Evolutionary conservation across 2,113 vertebrate genomes (phyloP).

Genomic region (Plecturocebus donacophilus): DNA sequence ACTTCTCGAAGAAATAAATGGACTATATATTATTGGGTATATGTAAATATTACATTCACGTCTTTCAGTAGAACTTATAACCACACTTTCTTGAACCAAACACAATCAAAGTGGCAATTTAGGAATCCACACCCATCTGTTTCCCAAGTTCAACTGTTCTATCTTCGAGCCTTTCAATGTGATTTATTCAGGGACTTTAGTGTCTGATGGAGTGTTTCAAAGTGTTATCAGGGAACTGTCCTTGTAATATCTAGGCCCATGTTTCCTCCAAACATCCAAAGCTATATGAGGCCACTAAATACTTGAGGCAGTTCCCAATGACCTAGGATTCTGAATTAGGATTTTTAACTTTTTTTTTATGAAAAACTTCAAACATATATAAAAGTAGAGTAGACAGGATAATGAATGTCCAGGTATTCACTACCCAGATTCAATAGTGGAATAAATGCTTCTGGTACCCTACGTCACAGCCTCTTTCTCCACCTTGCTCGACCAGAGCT

Average conservation of each 20-base stretch:
- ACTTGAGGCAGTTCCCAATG: neutral
- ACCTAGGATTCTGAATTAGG: neutral
- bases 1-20: conserved; percentile 8
- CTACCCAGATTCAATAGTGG: neutral
- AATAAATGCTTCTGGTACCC: neutral
- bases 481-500: neutral
- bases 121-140: neutral
- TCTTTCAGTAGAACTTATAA: neutral
- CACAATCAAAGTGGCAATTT: neutral
- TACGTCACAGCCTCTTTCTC: neutral
- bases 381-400: neutral
- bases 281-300: neutral
- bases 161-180: neutral
- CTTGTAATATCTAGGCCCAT: neutral
- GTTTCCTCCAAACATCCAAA: conserved; percentile 12
- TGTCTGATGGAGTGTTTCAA: neutral
- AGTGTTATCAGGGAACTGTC: neutral
- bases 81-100: conserved; percentile 3
- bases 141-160: conserved; percentile 17
- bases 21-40: neutral
- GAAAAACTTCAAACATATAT: neutral
- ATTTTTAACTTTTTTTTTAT: conserved; percentile 40
- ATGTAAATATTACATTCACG: neutral
- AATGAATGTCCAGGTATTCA: neutral
- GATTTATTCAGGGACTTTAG: conserved; percentile 27